Evolutionary conservation across 2,888 invertebrate species (phyloP).

Genomic region (Epirrita christyi): DNA sequence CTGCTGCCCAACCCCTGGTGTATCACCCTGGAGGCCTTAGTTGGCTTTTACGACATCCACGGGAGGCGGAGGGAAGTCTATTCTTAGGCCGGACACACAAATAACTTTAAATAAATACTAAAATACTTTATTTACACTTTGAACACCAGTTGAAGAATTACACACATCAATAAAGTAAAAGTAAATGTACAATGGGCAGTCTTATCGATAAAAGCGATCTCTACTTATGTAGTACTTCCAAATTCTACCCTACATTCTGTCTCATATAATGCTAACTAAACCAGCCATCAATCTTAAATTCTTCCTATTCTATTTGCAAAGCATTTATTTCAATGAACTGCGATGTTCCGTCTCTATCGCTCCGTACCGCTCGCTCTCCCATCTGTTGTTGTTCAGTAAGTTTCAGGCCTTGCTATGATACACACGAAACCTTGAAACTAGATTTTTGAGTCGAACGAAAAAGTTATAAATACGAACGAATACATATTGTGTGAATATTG

Average conservation of each 20-base stretch:
- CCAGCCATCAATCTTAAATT: background rate
- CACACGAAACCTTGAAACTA: slow-evolving; percentile 41
- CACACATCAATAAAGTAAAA: too few relatives aligned
- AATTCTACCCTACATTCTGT: background rate
- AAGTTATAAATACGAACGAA: slow-evolving; percentile 34
- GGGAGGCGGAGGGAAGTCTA: too few relatives aligned
- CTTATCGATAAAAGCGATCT: too few relatives aligned
- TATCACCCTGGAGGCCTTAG: too few relatives aligned
- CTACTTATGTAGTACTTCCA: too few relatives aligned
- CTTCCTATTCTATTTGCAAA: background rate
- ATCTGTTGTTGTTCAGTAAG: slow-evolving; percentile 47
- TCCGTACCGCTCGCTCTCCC: slow-evolving; percentile 33
- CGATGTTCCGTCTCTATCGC: slow-evolving; percentile 11
- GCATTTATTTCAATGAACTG: slow-evolving; percentile 23
- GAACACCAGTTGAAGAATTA: too few relatives aligned
- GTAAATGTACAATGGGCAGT: too few relatives aligned
- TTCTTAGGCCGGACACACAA: too few relatives aligned
- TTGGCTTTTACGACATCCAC: too few relatives aligned
- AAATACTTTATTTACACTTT: too few relatives aligned
- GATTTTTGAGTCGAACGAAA: slow-evolving; percentile 31
- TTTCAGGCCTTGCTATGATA: slow-evolving; percentile 39
- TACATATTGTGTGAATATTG: slow-evolving; percentile 8
- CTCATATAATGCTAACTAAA: slow-evolving; percentile 1
- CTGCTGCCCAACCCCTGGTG: too few relatives aligned
- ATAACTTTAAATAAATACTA: too few relatives aligned